Base-by-base conservation (phyloP, 1,140 invertebrate genomes). In the Drusus annulatus region DNA sequence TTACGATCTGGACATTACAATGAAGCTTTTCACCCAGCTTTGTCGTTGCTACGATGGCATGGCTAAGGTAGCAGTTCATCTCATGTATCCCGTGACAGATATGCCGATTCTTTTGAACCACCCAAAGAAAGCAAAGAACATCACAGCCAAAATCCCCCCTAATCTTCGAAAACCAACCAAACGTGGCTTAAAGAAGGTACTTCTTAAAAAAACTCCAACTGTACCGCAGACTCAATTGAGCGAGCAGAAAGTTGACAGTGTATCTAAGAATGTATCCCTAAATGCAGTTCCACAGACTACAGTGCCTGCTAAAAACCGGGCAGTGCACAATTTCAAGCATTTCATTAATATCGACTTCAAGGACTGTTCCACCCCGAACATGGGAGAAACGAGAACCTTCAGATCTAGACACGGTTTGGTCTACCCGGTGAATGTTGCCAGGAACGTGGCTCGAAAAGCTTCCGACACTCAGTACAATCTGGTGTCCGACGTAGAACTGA, bases 371-470 rank as follows among this genome's bases (percentile, higher is more conserved):
- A 86, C 85, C 13, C 83, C 86, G n/a, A 86, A 89, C 7, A 81
- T 84, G 28, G 85, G 85, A 23, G 83, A 86, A 28, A 83, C 87
- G 15, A 84, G 85, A 3, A 92, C 92, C 0, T 92, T 90, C 80
- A 89, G 92, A 77, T 89, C 88, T 36, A 84, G 86, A 8, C 86
- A 90, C 28, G 86, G 86, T 25, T 88, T 94, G 84, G 88, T 91
- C 16, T 96, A 95, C 88, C 94, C 94, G 0, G 93, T 96, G 80
- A 95, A 96, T 84, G 93, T 95, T 0, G 94, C 91, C 1, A 91
- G 95, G 83, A 95, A 95, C 82, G 92, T 92, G 2, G 94, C 94
- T 0, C 89, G 93, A 78, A 89, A 88, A 58, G 90, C 91, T 16
- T 91, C 93, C 1, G 86, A 85, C 31, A 94, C 93, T 10, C 87